A percentile compares a stretch with the other conserved stretches of the same genome.
phyloP scores from a whole-genome alignment of 2,113 vertebrate genomes.

The Toxostoma redivivum region DNA sequence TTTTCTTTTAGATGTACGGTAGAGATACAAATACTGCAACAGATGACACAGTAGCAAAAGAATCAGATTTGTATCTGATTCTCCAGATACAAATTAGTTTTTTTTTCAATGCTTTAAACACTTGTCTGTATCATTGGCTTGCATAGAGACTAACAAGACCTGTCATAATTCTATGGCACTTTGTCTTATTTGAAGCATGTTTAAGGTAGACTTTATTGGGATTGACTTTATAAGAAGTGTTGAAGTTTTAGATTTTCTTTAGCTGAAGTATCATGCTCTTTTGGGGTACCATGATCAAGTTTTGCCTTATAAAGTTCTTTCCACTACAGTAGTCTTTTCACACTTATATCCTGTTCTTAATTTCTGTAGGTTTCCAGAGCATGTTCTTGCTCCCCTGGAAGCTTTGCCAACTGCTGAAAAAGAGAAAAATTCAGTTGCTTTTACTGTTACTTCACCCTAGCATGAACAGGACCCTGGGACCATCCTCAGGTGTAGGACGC shows the following conservation, averaged over 20 bases:
- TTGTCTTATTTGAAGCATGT: background rate
- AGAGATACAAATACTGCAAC: background rate
- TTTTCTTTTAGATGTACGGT: background rate
- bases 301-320: background rate
- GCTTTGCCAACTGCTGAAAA: background rate
- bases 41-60: background rate
- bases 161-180: rapidly evolving
- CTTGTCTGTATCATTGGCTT: background rate
- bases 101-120: background rate
- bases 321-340: background rate
- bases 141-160: background rate
- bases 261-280: background rate
- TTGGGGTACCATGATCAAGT: background rate
- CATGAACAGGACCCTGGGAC: background rate
- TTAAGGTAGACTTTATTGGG: background rate
- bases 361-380: background rate
- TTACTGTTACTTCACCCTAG: background rate
- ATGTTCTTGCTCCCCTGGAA: background rate
- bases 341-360: background rate
- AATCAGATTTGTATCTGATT: no score
- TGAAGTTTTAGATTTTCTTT: background rate
- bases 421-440: background rate
- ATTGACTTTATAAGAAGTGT: background rate
- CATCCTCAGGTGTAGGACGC: background rate
- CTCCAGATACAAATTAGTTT: background rate